Evolutionary conservation across 2,797 vertebrate species (phyloP).

Genomic region (Lagodon rhomboides): DNA sequence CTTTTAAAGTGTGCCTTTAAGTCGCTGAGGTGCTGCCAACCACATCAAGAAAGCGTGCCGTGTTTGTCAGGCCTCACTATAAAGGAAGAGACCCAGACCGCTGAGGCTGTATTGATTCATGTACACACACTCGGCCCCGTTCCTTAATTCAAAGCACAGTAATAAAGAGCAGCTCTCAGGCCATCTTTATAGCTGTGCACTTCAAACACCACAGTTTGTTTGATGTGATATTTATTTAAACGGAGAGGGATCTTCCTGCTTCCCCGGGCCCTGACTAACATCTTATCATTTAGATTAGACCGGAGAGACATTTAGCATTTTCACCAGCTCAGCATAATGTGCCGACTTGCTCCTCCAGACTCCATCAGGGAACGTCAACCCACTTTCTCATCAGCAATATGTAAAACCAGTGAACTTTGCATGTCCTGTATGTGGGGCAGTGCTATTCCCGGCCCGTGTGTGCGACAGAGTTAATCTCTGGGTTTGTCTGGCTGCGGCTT

Average conservation of each 20-base stretch:
- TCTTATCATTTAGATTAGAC: constrained; percentile 75
- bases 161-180: constrained; percentile 47
- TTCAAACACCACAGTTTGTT: constrained; percentile 70
- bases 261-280: constrained; percentile 65
- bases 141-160: constrained; percentile 45
- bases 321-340: constrained; percentile 76
- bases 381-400: constrained; percentile 66
- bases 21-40: neutral
- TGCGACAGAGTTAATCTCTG: constrained; percentile 25
- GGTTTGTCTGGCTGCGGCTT: constrained; percentile 42
- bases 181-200: constrained; percentile 43
- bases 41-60: constrained; percentile 18
- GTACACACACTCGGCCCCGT: constrained; percentile 10
- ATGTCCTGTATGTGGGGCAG: constrained; percentile 33
- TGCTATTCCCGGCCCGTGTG: constrained; percentile 50
- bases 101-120: constrained; percentile 28
- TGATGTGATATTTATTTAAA: constrained; percentile 71
- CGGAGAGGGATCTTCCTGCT: constrained; percentile 56
- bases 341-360: constrained; percentile 64
- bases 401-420: constrained; percentile 57
- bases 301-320: constrained; percentile 73
- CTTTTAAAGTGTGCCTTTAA: neutral
- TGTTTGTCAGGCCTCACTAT: neutral
- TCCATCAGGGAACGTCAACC: constrained; percentile 66
- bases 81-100: too few species aligned